Percentiles rank a stretch among this genome's conserved stretches.
Conservation (phyloP, 2,797 vertebrate species). For the Aphelocoma californica region DNA sequence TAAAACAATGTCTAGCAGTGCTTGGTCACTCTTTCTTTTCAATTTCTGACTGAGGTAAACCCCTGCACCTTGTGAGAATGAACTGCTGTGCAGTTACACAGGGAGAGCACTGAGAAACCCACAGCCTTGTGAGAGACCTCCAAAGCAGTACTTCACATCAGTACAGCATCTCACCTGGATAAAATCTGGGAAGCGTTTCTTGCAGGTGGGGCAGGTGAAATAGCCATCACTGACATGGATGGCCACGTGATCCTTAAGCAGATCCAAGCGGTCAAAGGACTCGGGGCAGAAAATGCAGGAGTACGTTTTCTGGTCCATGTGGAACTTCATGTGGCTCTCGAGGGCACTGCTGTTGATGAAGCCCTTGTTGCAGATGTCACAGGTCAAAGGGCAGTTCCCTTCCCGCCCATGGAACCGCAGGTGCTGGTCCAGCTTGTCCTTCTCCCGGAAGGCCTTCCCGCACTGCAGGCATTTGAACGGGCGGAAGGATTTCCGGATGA, state of each 20-base stretch:
- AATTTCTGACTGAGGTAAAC: background rate
- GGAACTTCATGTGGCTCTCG: slow-evolving; percentile 92
- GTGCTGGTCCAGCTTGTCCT: slow-evolving; percentile 96
- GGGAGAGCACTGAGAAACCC: background rate
- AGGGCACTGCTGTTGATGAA: slow-evolving; percentile 87
- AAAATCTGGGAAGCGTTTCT: slow-evolving; percentile 94
- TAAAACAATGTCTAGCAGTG: background rate
- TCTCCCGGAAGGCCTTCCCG: slow-evolving; percentile 95
- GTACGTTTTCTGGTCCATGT: slow-evolving; percentile 92
- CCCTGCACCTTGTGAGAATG: background rate
- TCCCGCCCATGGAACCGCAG: slow-evolving; percentile 91
- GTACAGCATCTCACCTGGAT: slow-evolving; percentile 84
- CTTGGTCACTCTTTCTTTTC: background rate
- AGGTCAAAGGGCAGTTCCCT: slow-evolving; percentile 86
- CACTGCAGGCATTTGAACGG: slow-evolving; percentile 96
- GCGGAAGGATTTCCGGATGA: slow-evolving; percentile 95
- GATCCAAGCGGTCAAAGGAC: slow-evolving; percentile 91
- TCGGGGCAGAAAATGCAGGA: slow-evolving; percentile 94
- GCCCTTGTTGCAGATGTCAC: slow-evolving; percentile 94
- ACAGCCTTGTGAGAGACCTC: background rate
- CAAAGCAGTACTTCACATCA: background rate
- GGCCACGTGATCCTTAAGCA: slow-evolving; percentile 93
- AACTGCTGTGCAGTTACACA: background rate
- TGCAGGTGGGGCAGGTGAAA: slow-evolving; percentile 94
- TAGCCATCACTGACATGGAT: slow-evolving; percentile 89